These are phyloP conservation scores for Nomia melanderi DNA, from an alignment of 1,140 invertebrate genomes.

Conservation along the genomic window DNA sequence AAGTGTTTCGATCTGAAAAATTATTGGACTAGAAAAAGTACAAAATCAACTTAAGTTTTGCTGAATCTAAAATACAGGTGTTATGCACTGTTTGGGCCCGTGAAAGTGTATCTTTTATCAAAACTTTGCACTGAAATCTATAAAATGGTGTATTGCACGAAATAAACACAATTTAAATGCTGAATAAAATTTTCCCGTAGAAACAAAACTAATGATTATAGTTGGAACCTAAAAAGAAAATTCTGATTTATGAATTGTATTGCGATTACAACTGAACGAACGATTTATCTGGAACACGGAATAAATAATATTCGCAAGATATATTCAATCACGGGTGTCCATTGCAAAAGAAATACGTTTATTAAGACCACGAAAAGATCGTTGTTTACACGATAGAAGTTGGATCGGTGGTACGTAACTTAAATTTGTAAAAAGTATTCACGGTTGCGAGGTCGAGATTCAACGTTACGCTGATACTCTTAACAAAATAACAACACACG, in stretches of 20 bases:
- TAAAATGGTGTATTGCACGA: conserved; percentile 49
- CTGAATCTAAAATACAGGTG: background rate
- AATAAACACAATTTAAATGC: background rate
- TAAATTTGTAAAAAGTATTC: background rate
- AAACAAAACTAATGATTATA: background rate
- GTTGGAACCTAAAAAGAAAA: too few relatives aligned
- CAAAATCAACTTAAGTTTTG: background rate
- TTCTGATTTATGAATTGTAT: background rate
- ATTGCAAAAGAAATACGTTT: background rate
- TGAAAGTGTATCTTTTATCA: too few relatives aligned
- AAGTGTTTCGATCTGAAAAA: conserved; percentile 28
- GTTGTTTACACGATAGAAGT: background rate
- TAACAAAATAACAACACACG: background rate
- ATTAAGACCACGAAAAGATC: conserved; percentile 2
- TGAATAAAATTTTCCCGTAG: background rate
- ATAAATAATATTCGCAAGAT: conserved; percentile 17
- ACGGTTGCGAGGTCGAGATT: too few relatives aligned
- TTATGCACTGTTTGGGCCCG: too few relatives aligned
- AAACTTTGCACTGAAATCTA: too few relatives aligned
- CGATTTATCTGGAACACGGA: background rate
- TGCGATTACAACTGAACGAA: background rate
- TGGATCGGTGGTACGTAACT: too few relatives aligned
- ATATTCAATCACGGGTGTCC: too few relatives aligned
- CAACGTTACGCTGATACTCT: background rate
- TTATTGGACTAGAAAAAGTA: conserved; percentile 21